phyloP scores from a whole-genome alignment of 2,113 vertebrate species.

The Forbesichthys papilliferus region DNA sequence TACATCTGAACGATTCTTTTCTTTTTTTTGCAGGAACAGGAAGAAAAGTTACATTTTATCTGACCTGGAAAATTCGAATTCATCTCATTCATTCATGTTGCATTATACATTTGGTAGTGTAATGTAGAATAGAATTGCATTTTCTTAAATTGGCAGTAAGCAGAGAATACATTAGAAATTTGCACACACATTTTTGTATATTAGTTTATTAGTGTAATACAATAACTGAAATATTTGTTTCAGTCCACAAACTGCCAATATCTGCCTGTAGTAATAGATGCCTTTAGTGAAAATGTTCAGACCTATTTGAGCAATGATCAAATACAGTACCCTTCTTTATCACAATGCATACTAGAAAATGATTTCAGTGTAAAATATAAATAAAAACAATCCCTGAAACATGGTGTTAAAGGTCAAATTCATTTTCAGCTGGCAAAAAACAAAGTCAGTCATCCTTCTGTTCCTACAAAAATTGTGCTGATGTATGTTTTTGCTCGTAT shows the following conservation, averaged over 20 bases:
- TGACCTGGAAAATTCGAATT: neutral
- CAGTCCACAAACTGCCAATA: neutral
- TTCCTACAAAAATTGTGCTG: slow-evolving; percentile 59
- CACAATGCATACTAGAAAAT: slow-evolving; percentile 2
- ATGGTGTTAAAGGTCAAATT: neutral
- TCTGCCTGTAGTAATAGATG: neutral
- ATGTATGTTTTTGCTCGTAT: slow-evolving; percentile 37
- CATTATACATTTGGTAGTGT: slow-evolving; percentile 17
- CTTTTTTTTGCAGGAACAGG: slow-evolving; percentile 47
- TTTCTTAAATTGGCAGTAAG: neutral
- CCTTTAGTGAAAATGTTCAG: slow-evolving; percentile 10
- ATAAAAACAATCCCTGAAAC: slow-evolving; percentile 42
- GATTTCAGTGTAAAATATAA: neutral
- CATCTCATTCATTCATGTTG: neutral
- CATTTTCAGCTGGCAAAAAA: slow-evolving; percentile 20
- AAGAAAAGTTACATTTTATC: slow-evolving; percentile 18
- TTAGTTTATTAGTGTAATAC: neutral
- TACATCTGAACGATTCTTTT: slow-evolving; percentile 70
- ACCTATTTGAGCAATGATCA: neutral
- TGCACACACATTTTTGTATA: neutral
- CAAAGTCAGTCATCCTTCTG: slow-evolving; percentile 27
- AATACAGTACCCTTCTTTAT: neutral
- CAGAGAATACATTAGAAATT: neutral
- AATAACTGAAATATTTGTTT: neutral
- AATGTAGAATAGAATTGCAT: neutral